Percentiles rank a stretch among this genome's conserved stretches.
phyloP scores from a whole-genome alignment of 2,888 invertebrate species.

The Acronicta aceris region DNA sequence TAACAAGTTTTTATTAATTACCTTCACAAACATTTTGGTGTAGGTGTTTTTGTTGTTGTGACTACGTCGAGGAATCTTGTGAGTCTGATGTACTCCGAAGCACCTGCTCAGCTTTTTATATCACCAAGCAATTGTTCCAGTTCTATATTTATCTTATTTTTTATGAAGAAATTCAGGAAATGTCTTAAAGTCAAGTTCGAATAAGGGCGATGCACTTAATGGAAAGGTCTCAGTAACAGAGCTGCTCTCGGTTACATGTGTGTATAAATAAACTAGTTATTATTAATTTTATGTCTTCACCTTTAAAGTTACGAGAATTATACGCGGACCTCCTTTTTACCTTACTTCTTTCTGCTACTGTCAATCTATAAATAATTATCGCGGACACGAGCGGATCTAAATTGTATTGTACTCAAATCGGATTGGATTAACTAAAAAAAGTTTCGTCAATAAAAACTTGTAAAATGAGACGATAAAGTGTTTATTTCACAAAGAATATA shows the following conservation, averaged over 20 bases:
- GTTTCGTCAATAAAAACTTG: conserved; percentile 28
- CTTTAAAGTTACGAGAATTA: conserved; percentile 15
- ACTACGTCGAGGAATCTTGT: conserved; percentile 73
- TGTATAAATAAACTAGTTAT: conserved; percentile 54
- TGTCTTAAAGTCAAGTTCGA: conserved; percentile 83
- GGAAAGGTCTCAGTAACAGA: conserved; percentile 61
- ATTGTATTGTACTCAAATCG: conserved; percentile 21
- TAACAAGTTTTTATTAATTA: conserved; percentile 56
- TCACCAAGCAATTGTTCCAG: conserved; percentile 68
- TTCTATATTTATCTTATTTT: conserved; percentile 69
- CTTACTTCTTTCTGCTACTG: neutral
- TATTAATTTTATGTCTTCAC: conserved; percentile 22
- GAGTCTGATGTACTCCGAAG: conserved; percentile 70
- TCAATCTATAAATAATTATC: conserved; percentile 11
- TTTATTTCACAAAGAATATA: conserved; percentile 59
- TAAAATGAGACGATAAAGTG: conserved; percentile 50
- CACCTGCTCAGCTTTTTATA: conserved; percentile 71
- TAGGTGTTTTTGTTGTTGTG: conserved; percentile 64
- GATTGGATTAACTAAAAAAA: conserved; percentile 9
- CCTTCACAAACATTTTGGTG: conserved; percentile 83
- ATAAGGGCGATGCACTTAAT: conserved; percentile 72
- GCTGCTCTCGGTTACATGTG: conserved; percentile 40
- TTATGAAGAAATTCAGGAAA: conserved; percentile 82
- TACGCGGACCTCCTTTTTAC: neutral
- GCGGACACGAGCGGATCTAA: conserved; percentile 39